Base-by-base conservation (phyloP, 2,797 vertebrate species). In the Eutrigla gurnardus region DNA sequence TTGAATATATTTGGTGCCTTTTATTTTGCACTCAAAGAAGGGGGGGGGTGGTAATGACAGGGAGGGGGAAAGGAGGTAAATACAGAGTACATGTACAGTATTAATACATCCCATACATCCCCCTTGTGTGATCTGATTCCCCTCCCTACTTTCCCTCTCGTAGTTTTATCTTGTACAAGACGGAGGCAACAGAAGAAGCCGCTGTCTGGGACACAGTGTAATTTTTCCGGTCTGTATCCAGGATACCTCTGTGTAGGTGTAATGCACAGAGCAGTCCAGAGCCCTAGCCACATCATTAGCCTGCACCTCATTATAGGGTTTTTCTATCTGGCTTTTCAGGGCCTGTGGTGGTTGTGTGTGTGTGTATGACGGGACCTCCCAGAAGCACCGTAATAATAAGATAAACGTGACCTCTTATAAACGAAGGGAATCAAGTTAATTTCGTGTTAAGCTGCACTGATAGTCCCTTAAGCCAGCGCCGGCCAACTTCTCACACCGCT, bases 1-100 rank as follows among this genome's bases (percentile, higher is more conserved):
- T 57, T 73, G 78, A 84, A 81, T 89, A 81, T 84, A 83, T 87
- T 72, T 42, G 50, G 78, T 72, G 70, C 65, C 86, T 82, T 87
- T 33, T 62, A 70, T 70, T 86, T 69, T 58, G 58, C 62, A 73
- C 18, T 36, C 50, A 13, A 54, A 65, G 52, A 42, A 4, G 69
- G 36, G 65, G 54, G 45, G 78, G 46, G 49, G 55, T 37, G 32
- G 57, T 57, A 60, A 55, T 33, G 49, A 47, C 39, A 37, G 55
- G 14, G 45, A 69, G 32, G 36, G 43, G 12, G 59, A 67, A 47
- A 76, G 7, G 14, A 40, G 52, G 50, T 58, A 65, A 63, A 70
- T 25, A 68, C 35, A 59, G 39, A 59, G 39, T 50, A 64, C n/a
- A 55, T 49, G 45, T 66, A 70, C 53, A 65, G 61, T 32, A 35